phyloP scores from a whole-genome alignment of 2,888 invertebrate species.

The Pammene fasciana region DNA sequence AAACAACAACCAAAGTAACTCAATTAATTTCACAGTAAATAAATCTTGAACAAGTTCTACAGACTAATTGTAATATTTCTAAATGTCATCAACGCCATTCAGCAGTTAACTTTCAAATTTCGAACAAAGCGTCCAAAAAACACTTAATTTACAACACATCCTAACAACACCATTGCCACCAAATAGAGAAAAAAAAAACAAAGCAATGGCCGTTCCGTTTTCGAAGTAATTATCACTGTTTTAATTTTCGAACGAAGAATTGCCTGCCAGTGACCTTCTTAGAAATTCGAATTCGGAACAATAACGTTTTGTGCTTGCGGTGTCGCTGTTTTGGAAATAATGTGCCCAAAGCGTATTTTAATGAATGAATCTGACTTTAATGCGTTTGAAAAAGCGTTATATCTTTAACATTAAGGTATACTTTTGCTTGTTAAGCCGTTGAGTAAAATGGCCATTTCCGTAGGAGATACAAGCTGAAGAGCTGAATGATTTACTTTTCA shows the following conservation, averaged over 20 bases:
- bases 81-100: conserved; percentile 32
- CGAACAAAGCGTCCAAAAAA: conserved; percentile 25
- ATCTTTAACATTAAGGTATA: conserved; percentile 1
- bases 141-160: conserved; percentile 33
- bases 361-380: conserved; percentile 50
- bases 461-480: conserved; percentile 12
- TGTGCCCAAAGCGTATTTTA: conserved; percentile 48
- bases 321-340: conserved; percentile 70
- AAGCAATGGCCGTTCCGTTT: conserved; percentile 46
- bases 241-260: conserved; percentile 51
- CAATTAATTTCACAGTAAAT: conserved; percentile 30
- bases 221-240: conserved; percentile 61
- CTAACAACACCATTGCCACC: conserved; percentile 9
- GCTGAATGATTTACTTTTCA: background rate
- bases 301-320: conserved; percentile 62
- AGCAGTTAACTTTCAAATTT: conserved; percentile 33
- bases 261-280: conserved; percentile 53
- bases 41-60: conserved; percentile 21
- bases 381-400: background rate
- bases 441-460: background rate
- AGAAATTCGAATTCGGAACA: conserved; percentile 53
- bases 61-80: conserved; percentile 24
- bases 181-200: conserved; percentile 16
- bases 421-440: background rate
- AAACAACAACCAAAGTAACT: conserved; percentile 10